phyloP scores from a whole-genome alignment of 2,113 vertebrate genomes.

The Chaetodon auriga region DNA sequence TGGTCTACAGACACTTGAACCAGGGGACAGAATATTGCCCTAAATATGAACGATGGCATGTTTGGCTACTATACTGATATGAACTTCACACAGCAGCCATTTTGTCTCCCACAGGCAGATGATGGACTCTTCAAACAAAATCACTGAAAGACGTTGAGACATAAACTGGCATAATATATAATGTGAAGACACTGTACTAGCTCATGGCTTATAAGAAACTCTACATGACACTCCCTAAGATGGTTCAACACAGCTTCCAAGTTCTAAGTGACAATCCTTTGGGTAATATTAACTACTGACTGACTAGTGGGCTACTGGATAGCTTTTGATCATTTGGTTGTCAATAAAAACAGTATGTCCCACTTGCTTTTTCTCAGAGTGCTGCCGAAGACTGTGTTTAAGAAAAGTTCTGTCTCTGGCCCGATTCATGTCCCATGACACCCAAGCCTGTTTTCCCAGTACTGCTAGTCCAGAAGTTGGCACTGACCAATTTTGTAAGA shows the following conservation, averaged over 20 bases:
- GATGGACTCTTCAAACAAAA: constrained; percentile 56
- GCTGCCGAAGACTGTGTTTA: constrained; percentile 17
- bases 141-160: constrained; percentile 40
- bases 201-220: constrained; percentile 66
- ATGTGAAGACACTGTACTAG: constrained; percentile 37
- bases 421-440: background rate
- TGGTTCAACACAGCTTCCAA: constrained; percentile 41
- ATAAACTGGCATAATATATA: constrained; percentile 39
- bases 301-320: constrained; percentile 57
- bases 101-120: constrained; percentile 53
- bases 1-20: constrained; percentile 53
- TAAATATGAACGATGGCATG: constrained; percentile 38
- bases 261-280: constrained; percentile 63
- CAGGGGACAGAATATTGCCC: constrained; percentile 40
- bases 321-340: constrained; percentile 55
- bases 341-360: constrained; percentile 69
- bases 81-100: constrained; percentile 55
- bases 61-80: constrained; percentile 35
- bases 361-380: constrained; percentile 39
- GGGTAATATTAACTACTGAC: constrained; percentile 65
- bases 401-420: constrained; percentile 25
- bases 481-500: background rate
- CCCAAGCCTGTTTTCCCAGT: background rate
- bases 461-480: background rate
- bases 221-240: constrained; percentile 62